phyloP scores from a whole-genome alignment of 2,113 vertebrate species.

The Coreoperca whiteheadi region DNA sequence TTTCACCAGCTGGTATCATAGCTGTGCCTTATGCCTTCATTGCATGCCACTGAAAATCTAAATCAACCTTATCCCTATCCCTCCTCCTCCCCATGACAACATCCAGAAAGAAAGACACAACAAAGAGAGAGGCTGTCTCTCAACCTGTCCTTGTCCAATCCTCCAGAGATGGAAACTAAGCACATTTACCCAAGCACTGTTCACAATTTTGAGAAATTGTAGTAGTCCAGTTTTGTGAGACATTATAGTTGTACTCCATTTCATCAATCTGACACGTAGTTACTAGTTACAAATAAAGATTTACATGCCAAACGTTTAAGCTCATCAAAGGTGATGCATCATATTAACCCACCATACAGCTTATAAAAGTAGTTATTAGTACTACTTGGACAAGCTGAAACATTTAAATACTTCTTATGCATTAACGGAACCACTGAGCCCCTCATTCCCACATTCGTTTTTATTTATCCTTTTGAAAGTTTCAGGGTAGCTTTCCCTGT shows the following conservation, averaged over 20 bases:
- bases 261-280: not conserved
- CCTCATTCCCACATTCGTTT: too few species aligned
- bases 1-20: slow-evolving; percentile 43
- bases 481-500: too few species aligned
- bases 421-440: not conserved
- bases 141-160: not conserved
- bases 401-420: not conserved
- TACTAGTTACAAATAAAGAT: not conserved
- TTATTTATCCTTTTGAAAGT: too few species aligned
- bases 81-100: not conserved
- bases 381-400: not conserved
- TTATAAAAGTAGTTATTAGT: not conserved
- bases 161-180: not conserved
- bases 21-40: slow-evolving; percentile 34
- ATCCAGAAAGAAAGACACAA: slow-evolving; percentile 2
- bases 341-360: not conserved
- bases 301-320: not conserved
- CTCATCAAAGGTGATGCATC: not conserved
- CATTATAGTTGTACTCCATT: not conserved
- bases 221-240: not conserved
- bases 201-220: not conserved
- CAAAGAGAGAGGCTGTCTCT: not conserved
- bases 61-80: slow-evolving; percentile 4
- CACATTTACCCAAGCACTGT: not conserved
- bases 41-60: slow-evolving; percentile 25